phyloP scores from a whole-genome alignment of 2,888 invertebrate genomes.

The Apamea sordens region DNA sequence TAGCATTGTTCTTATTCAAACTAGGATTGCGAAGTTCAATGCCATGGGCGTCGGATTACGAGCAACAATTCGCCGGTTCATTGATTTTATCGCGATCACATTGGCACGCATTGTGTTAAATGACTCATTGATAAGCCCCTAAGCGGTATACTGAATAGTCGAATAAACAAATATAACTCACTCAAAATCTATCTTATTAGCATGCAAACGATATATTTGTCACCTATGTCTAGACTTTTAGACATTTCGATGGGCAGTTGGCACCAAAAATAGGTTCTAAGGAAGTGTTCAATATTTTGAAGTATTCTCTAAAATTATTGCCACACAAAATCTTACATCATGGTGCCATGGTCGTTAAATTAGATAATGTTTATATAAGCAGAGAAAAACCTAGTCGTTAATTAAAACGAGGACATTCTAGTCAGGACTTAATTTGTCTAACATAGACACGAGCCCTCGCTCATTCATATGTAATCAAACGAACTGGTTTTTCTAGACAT shows the following conservation, averaged over 20 bases:
- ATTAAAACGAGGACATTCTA: slow-evolving; percentile 29
- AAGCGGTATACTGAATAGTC: slow-evolving; percentile 64
- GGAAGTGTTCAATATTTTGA: slow-evolving; percentile 8
- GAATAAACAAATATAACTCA: slow-evolving; percentile 59
- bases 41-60: slow-evolving; percentile 80
- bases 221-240: slow-evolving; percentile 29
- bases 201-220: slow-evolving; percentile 41
- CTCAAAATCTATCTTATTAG: slow-evolving; percentile 52
- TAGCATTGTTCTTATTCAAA: slow-evolving; percentile 72
- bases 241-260: slow-evolving; percentile 2
- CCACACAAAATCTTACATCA: slow-evolving; percentile 6
- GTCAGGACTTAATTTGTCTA: slow-evolving; percentile 29
- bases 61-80: slow-evolving; percentile 79
- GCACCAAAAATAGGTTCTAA: slow-evolving; percentile 6
- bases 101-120: slow-evolving; percentile 83
- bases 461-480: slow-evolving; percentile 51
- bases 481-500: slow-evolving; percentile 51
- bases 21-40: slow-evolving; percentile 83
- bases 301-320: slow-evolving; percentile 11
- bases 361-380: slow-evolving; percentile 11
- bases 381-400: not conserved
- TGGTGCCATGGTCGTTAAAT: not conserved
- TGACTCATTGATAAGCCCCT: slow-evolving; percentile 76
- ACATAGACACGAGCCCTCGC: slow-evolving; percentile 8
- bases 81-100: slow-evolving; percentile 81